phyloP scores from a whole-genome alignment of 2,888 invertebrate genomes.

The Gymnosoma rotundatum region DNA sequence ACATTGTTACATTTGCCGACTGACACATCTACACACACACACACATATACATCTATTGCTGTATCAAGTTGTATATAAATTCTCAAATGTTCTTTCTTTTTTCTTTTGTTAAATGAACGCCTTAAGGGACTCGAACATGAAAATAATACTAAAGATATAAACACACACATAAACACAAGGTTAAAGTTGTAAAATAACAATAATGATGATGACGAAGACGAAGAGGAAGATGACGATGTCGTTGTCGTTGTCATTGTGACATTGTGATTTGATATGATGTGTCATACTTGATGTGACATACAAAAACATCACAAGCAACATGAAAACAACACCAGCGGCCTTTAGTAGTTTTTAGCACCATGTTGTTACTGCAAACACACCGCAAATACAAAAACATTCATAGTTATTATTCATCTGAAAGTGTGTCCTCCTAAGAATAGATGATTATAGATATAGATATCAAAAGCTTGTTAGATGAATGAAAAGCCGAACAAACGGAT shows the following conservation, averaged over 20 bases:
- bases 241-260: slow-evolving; percentile 66
- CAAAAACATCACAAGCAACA: slow-evolving; percentile 28
- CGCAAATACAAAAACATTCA: background rate
- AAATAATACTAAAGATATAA: slow-evolving; percentile 23
- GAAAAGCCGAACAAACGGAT: slow-evolving; percentile 30
- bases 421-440: background rate
- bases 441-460: slow-evolving; percentile 47
- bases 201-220: slow-evolving; percentile 18
- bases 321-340: slow-evolving; percentile 9
- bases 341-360: slow-evolving; percentile 13
- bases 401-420: background rate
- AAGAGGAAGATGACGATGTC: slow-evolving; percentile 5
- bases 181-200: slow-evolving; percentile 31
- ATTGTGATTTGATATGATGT: slow-evolving; percentile 69
- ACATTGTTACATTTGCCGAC: slow-evolving; percentile 8
- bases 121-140: slow-evolving; percentile 59
- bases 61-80: slow-evolving; percentile 1
- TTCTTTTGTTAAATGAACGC: slow-evolving; percentile 24
- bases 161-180: slow-evolving; percentile 30
- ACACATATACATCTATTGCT: background rate
- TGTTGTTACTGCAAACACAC: slow-evolving; percentile 21
- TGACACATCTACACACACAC: background rate
- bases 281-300: slow-evolving; percentile 69
- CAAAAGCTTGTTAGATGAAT: slow-evolving; percentile 38
- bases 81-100: slow-evolving; percentile 51